Base-by-base conservation (phyloP, 2,888 invertebrate genomes). In the Gari tellinella region DNA sequence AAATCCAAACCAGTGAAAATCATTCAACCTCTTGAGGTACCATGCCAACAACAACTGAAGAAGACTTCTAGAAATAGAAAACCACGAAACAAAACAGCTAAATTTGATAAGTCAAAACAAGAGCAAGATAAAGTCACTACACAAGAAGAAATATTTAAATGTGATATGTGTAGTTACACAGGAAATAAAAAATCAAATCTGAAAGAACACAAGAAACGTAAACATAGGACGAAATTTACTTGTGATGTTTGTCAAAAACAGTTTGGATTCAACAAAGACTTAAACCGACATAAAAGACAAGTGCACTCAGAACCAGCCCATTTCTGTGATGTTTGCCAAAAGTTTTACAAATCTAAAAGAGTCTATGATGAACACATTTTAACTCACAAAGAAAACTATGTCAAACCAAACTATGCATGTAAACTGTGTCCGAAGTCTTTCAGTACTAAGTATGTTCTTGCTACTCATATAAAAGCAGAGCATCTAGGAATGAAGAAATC, bases 261-360 rank as follows among this genome's bases (percentile, higher is more conserved):
- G 15, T 88, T 86, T 76, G 82, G 84, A 15, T 72, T 81, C 49
- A 77, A 76, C 8, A 85, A 82, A 75, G 86, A 88, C 65, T 61
- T 86, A 15, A 76, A 72, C 31, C 72, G 86, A 3, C 88, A 88
- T 66, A 8, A 66, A 46, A 79, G 80, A 49, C 82, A 83, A 66
- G 67, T 76, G 41, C 74, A 75, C 51, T 25, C 53, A 25, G 79
- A 75, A 25, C 82, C 84, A 10, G 57, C 82, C 40, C 70, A 81
- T 51, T 80, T 79, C 52, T 88, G 88, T 80, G 81, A 84, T 51
- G 57, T 86, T 8, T 88, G 88, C 80, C 83, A 85, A 19, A 84
- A 85, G 60, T 62, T 80, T 53, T 88, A 86, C 55, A 87, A 86
- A 60, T 79, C 79, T 17, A 58, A 61, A 12, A 79, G 82, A 48